A percentile compares a stretch with the other conserved stretches of the same genome.
Evolutionary conservation across 1,140 invertebrate species (phyloP).

Genomic region (Doryteuthis pealeii): DNA sequence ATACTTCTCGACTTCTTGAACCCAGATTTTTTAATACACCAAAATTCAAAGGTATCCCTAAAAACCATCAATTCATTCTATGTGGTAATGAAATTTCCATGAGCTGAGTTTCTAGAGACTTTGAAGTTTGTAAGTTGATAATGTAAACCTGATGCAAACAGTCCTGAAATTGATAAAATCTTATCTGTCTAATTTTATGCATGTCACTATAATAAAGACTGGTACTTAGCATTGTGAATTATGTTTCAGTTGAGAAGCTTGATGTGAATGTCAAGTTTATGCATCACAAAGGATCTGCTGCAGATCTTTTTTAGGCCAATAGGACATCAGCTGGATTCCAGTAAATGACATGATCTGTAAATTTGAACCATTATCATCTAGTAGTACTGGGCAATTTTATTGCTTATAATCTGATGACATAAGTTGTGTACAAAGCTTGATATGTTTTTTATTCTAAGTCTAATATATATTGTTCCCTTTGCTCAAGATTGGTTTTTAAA

Average conservation of each 20-base stretch:
- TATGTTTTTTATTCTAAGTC: not conserved
- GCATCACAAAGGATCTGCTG: not conserved
- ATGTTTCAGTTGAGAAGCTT: not conserved
- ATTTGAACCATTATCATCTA: not conserved
- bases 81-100: not conserved
- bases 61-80: conserved; percentile 1
- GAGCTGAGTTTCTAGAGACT: not conserved
- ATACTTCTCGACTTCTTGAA: not conserved
- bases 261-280: not conserved
- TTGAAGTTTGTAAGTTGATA: not conserved
- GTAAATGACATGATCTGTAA: conserved; percentile 1
- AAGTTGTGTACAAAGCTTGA: not conserved
- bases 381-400: not conserved
- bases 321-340: not conserved
- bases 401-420: not conserved
- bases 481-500: not conserved
- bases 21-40: not conserved
- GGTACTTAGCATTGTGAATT: not conserved
- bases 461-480: not conserved
- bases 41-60: not conserved
- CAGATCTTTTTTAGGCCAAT: not conserved
- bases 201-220: not conserved
- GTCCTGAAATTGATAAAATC: not conserved
- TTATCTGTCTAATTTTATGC: not conserved
- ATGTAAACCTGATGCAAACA: not conserved